These are phyloP conservation scores for Pelodiscus sinensis DNA, from an alignment of 2,113 vertebrate species.

Conservation along the genomic window DNA sequence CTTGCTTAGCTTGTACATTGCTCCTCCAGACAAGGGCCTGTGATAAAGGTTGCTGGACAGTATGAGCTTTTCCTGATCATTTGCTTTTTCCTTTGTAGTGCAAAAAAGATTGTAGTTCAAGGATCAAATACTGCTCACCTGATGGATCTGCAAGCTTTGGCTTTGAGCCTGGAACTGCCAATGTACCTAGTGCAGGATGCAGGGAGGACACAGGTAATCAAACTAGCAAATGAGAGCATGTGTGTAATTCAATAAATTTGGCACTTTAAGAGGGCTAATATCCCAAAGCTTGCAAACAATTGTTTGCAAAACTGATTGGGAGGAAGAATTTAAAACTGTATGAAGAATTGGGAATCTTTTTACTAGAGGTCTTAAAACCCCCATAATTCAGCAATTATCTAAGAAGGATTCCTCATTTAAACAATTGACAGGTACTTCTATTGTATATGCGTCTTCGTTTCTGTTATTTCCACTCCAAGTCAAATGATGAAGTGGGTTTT, in stretches of 20 bases:
- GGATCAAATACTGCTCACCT: constrained; percentile 83
- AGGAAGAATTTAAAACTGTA: not conserved
- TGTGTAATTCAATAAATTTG: not conserved
- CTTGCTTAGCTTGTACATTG: not conserved
- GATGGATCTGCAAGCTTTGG: constrained; percentile 84
- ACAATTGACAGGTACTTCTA: too few species aligned
- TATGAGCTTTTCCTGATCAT: not conserved
- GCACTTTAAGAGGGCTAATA: not conserved
- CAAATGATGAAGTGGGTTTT: too few species aligned
- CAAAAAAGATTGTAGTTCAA: constrained; percentile 86
- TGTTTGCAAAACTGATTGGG: not conserved
- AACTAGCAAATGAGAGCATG: not conserved
- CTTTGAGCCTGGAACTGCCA: constrained; percentile 83
- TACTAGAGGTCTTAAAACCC: not conserved
- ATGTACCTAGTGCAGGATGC: constrained; percentile 86
- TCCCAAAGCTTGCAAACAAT: not conserved
- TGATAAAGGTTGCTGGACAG: not conserved
- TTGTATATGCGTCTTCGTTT: too few species aligned
- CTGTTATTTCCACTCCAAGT: too few species aligned
- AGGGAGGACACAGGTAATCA: constrained; percentile 83
- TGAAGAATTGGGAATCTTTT: not conserved
- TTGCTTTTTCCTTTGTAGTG: constrained; percentile 58
- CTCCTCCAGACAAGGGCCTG: not conserved
- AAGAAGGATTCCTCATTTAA: not conserved
- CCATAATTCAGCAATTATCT: not conserved